Base-by-base conservation (phyloP, 2,113 vertebrate genomes). In the Anser brachyrhynchus region DNA sequence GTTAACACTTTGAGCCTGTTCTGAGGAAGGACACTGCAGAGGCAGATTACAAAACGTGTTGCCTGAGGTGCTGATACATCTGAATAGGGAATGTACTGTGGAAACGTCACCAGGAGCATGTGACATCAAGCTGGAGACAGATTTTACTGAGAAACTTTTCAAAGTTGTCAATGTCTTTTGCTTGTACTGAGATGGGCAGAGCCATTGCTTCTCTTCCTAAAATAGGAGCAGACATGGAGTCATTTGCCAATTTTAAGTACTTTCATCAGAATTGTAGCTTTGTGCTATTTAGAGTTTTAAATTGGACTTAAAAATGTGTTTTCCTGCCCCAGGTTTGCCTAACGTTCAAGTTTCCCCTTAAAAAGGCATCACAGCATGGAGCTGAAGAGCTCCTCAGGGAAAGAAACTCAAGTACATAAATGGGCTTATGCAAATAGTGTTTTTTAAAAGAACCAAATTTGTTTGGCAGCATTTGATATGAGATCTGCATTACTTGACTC, bases 1-100 rank as follows among this genome's bases (percentile, higher is more conserved):
- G 33, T 0, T 0, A 77, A 9, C 6, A 11, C 5, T 12, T 92
- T 52, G 18, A 72, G 52, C 3, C 4, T 0, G 4, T 21, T 61
- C 46, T 54, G 29, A 46, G 16, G 13, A 28, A 17, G 29, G 10
- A 8, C 8, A 1, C 10, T 23, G 28, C 0, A 25, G 22, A 46
- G 2, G 6, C 65, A 7, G 11, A 15, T 25, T 90, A 78, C 58
- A 54, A 4, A 41, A 23, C 2, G 7, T 21, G 5, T 22, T 28
- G 65, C 5, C 29, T 21, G 54, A 9, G 15, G 22, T 22, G 8
- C 41, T 58, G 41, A 4, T 62, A 33, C 31, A 37, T 20, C 58
- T 35, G 31, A 33, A 1, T 7, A 49, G 10, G 19, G 43, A 62
- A 7, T 16, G 4, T 18, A 23, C 3, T 25, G 33, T 62, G 33